A percentile compares a stretch with the other conserved stretches of the same genome.
These are phyloP conservation scores for Brienomyrus longianalis DNA, from an alignment of 2,113 vertebrate genomes.

Conservation along the genomic window DNA sequence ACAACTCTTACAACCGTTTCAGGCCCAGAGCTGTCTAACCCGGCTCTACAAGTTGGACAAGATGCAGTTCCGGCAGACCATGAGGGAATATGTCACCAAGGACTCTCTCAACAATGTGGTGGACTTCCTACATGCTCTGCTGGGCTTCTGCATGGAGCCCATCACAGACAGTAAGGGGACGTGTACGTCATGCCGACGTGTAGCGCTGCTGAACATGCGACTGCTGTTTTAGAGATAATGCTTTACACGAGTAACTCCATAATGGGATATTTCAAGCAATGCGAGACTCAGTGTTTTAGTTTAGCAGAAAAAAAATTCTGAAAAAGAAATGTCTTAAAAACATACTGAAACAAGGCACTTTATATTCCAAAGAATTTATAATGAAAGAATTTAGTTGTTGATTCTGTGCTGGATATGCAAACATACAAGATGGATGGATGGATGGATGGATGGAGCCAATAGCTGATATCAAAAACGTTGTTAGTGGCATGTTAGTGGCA, in stretches of 20 bases:
- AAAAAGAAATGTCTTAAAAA: neutral
- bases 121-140: slow-evolving; percentile 95
- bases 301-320: neutral
- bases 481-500: neutral
- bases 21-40: slow-evolving; percentile 96
- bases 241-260: neutral
- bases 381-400: neutral
- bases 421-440: neutral
- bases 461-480: neutral
- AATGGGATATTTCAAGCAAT: neutral
- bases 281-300: neutral
- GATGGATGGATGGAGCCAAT: neutral
- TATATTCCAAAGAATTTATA: neutral
- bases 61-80: slow-evolving; percentile 90
- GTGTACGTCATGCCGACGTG: too few species aligned
- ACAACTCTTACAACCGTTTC: neutral
- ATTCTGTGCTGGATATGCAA: neutral
- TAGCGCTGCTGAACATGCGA: neutral
- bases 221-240: neutral
- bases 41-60: slow-evolving; percentile 95
- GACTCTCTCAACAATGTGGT: slow-evolving; percentile 98
- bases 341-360: neutral
- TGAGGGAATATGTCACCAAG: slow-evolving; percentile 96
- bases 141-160: slow-evolving; percentile 99
- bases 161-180: slow-evolving; percentile 93